These are phyloP conservation scores for Hesperia comma DNA, from an alignment of 2,888 invertebrate species.

Conservation along the genomic window DNA sequence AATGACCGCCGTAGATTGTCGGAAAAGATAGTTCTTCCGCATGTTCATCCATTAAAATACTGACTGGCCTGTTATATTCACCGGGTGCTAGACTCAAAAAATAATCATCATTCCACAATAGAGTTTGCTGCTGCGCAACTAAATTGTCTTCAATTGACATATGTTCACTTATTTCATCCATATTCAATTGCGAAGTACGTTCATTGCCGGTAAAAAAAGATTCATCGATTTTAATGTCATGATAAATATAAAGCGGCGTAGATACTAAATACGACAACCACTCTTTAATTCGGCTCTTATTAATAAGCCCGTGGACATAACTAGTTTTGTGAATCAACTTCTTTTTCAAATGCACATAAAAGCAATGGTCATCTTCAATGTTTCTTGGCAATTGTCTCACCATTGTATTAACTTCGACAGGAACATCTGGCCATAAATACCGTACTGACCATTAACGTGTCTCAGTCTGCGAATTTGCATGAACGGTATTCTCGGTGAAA, in stretches of 20 bases:
- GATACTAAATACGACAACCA: constrained; percentile 43
- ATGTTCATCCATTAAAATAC: constrained; percentile 53
- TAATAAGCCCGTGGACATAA: constrained; percentile 40
- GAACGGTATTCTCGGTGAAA: constrained; percentile 50
- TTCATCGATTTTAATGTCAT: constrained; percentile 46
- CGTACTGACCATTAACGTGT: constrained; percentile 46
- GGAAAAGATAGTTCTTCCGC: constrained; percentile 62
- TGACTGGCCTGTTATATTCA: constrained; percentile 43
- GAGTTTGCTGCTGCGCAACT: constrained; percentile 41
- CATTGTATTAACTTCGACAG: constrained; percentile 49
- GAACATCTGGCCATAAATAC: constrained; percentile 51
- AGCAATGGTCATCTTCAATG: constrained; percentile 45
- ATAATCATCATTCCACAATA: constrained; percentile 37
- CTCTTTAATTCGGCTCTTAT: constrained; percentile 44
- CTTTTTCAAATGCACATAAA: constrained; percentile 45
- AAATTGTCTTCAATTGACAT: constrained; percentile 46
- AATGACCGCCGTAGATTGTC: constrained; percentile 51
- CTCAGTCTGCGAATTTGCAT: constrained; percentile 52
- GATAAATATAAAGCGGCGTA: constrained; percentile 46
- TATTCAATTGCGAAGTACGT: constrained; percentile 35
- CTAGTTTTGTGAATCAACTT: constrained; percentile 46
- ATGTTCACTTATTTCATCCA: constrained; percentile 47
- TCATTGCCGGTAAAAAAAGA: constrained; percentile 41
- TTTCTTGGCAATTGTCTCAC: constrained; percentile 48
- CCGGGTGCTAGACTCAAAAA: constrained; percentile 24